phyloP scores from a whole-genome alignment of 2,797 vertebrate species.

The Macroramphosus scolopax region DNA sequence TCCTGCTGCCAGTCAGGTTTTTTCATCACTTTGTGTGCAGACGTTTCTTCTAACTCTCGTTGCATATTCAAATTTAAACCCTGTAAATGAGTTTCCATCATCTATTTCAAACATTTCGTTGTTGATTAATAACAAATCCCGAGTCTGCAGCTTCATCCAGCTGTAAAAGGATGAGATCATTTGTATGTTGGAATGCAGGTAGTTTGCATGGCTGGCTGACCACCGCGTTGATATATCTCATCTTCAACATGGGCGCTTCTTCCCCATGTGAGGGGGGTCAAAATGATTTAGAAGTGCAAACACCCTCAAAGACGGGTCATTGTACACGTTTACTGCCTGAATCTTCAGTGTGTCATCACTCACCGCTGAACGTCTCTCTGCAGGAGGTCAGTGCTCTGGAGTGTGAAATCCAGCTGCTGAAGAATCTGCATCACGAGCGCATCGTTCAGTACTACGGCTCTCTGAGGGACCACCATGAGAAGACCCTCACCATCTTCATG shows the following conservation, averaged over 20 bases:
- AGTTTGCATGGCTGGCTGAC: constrained; percentile 3
- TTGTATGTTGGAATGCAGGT: constrained; percentile 17
- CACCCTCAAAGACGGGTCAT: constrained; percentile 8
- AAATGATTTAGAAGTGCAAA: no score
- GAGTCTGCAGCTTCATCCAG: neutral
- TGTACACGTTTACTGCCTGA: no score
- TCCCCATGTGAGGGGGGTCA: no score
- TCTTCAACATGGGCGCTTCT: no score
- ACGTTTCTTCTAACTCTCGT: neutral
- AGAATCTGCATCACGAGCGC: constrained; percentile 93
- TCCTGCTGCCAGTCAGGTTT: neutral
- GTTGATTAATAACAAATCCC: constrained; percentile 13
- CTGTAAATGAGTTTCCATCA: neutral
- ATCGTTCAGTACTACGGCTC: constrained; percentile 99
- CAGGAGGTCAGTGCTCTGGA: constrained; percentile 98
- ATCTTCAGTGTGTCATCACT: no score
- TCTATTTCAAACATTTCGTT: constrained; percentile 5
- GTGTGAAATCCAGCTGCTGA: constrained; percentile 98
- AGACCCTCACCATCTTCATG: constrained; percentile 98
- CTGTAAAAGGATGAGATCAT: constrained; percentile 35
- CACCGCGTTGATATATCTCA: no score
- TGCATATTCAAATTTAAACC: neutral
- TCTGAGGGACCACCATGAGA: constrained; percentile 88
- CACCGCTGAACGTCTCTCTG: no score
- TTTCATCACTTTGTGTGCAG: neutral